Evolutionary conservation across 2,888 invertebrate species (phyloP), one percentile per base, ranked within the genome.

Genomic region (Himalopsyche tibetana): DNA sequence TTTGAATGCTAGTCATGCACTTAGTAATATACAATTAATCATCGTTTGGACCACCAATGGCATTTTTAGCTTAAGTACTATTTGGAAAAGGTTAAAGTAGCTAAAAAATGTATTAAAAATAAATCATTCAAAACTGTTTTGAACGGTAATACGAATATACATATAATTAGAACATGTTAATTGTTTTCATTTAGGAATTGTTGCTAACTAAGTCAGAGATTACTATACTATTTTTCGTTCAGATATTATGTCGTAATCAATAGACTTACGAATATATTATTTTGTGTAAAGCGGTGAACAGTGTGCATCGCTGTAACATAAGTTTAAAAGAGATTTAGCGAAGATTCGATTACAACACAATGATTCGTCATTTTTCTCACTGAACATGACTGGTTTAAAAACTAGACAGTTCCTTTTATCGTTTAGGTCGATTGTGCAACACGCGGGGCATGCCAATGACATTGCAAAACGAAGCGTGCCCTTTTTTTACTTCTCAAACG

Each of bases 401-500:
- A 80, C n/a, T 42, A 38, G n/a, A 80, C 38, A 38, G 45, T 42
- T 51, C 45, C 63, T 63, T 63, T 63, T 63, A 63, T 63, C 63
- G 63, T 63, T 19, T 63, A 12, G 15, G 51, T 63, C 11, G 12
- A 74, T 85, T 82, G 85, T 42, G 82, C 82, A 85, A 85, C 83
- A 38, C 40, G 42, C 56, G 51, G 28, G 28, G 40, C 40, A 15
- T 56, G 82, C 82, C 82, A 55, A 83, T 84, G 85, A 87, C 87
- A 85, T 85, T 85, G 83, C 87, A 84, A 87, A 87, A 85, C 85
- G 15, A 63, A 63, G 63, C 63, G 28, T 83, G 82, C 84, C 84
- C 84, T 87, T 87, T 83, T 74, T 83, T 74, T 83, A 42, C 51
- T 83, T 83, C 69, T 83, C 83, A 69, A 51, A 38, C 51, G 45